Evolutionary conservation across 2,888 invertebrate species (phyloP).

Genomic region (Lasioglossum vierecki): DNA sequence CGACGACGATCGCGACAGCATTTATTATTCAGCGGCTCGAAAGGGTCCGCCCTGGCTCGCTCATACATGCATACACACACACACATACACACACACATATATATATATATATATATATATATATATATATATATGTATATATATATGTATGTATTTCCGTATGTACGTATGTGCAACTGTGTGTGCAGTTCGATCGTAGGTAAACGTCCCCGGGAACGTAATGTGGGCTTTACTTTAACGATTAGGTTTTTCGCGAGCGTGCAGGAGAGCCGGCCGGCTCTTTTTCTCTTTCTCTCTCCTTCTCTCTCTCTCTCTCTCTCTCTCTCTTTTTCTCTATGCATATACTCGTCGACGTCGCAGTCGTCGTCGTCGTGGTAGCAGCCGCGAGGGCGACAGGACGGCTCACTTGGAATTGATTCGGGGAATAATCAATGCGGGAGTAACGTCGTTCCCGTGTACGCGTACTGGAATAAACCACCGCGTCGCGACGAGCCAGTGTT

Average conservation of each 20-base stretch:
- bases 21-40: slow-evolving; percentile 70
- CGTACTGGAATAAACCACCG: slow-evolving; percentile 33
- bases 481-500: slow-evolving; percentile 29
- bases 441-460: slow-evolving; percentile 50
- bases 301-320: background rate
- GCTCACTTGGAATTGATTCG: slow-evolving; percentile 64
- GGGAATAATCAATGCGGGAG: slow-evolving; percentile 60
- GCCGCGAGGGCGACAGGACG: slow-evolving; percentile 45
- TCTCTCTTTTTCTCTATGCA: slow-evolving; percentile 17
- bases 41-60: slow-evolving; percentile 62
- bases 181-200: slow-evolving; percentile 69
- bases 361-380: slow-evolving; percentile 12
- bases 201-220: slow-evolving; percentile 67
- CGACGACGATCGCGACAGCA: slow-evolving; percentile 66
- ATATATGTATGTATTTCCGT: too few relatives aligned
- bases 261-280: slow-evolving; percentile 34
- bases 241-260: slow-evolving; percentile 68
- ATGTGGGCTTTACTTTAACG: slow-evolving; percentile 71
- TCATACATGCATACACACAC: background rate
- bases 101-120: too few relatives aligned
- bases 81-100: background rate
- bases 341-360: slow-evolving; percentile 26
- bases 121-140: too few relatives aligned
- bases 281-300: background rate
- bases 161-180: background rate